These are phyloP conservation scores for Alloplasta piceator DNA, from an alignment of 2,888 invertebrate genomes.

Conservation along the genomic window DNA sequence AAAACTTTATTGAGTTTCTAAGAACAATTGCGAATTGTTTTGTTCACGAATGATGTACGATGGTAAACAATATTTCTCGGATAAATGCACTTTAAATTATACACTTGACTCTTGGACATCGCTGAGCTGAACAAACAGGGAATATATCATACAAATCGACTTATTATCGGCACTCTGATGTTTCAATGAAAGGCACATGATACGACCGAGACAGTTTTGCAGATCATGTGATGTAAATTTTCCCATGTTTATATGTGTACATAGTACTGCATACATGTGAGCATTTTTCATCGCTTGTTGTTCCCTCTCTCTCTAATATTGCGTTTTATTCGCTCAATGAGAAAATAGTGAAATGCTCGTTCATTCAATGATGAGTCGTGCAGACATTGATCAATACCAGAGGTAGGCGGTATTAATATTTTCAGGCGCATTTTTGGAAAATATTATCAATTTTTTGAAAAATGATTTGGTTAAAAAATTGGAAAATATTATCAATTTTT, in stretches of 20 bases:
- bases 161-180: constrained; percentile 53
- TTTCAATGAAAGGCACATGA: constrained; percentile 60
- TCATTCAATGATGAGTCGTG: constrained; percentile 49
- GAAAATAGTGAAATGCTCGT: constrained; percentile 57
- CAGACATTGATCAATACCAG: constrained; percentile 32
- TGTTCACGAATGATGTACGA: background rate
- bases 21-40: no score
- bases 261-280: background rate
- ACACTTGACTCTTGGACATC: constrained; percentile 10
- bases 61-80: constrained; percentile 43
- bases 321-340: constrained; percentile 59
- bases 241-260: no score
- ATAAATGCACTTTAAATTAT: constrained; percentile 47
- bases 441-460: no score
- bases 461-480: no score
- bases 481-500: no score
- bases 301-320: constrained; percentile 38
- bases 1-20: no score
- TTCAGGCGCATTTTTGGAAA: no score
- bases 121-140: constrained; percentile 53
- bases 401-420: no score
- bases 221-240: no score
- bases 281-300: constrained; percentile 56
- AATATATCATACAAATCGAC: constrained; percentile 57
- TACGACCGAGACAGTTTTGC: background rate